Evolutionary conservation across 2,888 invertebrate genomes (phyloP).

Genomic region (Cryptosula pallasiana): DNA sequence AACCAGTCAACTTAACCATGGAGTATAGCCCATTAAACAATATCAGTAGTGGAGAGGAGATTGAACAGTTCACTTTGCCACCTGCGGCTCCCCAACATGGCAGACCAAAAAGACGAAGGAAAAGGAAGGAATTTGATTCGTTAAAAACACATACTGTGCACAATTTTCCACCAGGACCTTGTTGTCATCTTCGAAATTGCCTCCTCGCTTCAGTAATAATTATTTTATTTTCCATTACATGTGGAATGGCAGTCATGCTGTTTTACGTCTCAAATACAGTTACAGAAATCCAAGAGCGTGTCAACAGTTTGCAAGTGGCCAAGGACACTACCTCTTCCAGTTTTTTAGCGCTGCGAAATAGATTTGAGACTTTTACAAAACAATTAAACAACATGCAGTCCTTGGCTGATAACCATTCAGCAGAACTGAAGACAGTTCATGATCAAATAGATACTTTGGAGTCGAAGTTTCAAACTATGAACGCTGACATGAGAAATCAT

Average conservation of each 20-base stretch:
- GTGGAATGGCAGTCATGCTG: neutral
- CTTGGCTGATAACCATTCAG: neutral
- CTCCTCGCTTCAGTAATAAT: neutral
- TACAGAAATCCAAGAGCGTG: neutral
- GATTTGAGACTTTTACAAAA: neutral
- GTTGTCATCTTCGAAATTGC: neutral
- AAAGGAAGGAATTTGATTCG: slow-evolving; percentile 13
- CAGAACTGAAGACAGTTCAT: neutral
- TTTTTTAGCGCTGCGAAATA: neutral
- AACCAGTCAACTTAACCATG: neutral
- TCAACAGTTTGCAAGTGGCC: slow-evolving; percentile 3
- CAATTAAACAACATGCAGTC: neutral
- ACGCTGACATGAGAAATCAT: neutral
- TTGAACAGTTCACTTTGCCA: slow-evolving; percentile 16
- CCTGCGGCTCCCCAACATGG: neutral
- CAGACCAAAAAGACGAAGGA: neutral
- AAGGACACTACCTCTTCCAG: neutral
- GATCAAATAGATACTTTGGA: neutral
- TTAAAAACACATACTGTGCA: neutral
- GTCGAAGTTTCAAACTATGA: neutral
- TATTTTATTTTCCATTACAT: neutral
- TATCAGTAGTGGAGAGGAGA: neutral
- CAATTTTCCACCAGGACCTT: too few relatives aligned
- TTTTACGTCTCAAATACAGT: neutral
- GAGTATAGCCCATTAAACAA: slow-evolving; percentile 20